phyloP scores from a whole-genome alignment of 1,140 invertebrate species.

The Drosophila suzukii region DNA sequence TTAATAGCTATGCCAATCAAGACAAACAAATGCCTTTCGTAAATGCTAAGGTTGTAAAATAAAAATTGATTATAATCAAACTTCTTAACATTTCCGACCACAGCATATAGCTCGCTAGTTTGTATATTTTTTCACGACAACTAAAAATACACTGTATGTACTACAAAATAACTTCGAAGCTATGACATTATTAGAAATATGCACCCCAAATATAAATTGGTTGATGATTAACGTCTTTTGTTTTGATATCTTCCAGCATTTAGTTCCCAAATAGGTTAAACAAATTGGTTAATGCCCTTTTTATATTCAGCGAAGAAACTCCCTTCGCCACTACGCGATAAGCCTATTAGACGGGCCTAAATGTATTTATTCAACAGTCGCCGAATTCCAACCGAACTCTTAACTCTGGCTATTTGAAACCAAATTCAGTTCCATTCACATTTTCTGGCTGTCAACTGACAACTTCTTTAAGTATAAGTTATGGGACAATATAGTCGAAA shows the following conservation, averaged over 20 bases:
- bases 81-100: too few species aligned
- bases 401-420: slow-evolving; percentile 17
- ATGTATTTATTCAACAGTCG: slow-evolving; percentile 7
- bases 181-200: not conserved
- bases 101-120: too few species aligned
- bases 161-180: too few species aligned
- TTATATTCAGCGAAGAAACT: slow-evolving; percentile 11
- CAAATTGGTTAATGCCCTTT: slow-evolving; percentile 25
- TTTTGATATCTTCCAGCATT: slow-evolving; percentile 21
- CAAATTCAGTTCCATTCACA: slow-evolving; percentile 61
- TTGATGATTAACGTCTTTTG: slow-evolving; percentile 6
- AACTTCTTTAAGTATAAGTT: slow-evolving; percentile 79
- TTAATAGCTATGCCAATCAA: too few species aligned
- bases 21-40: too few species aligned
- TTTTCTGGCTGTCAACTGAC: slow-evolving; percentile 60
- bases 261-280: slow-evolving; percentile 10
- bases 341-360: slow-evolving; percentile 34
- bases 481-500: slow-evolving; percentile 45
- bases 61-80: too few species aligned
- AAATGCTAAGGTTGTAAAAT: too few species aligned
- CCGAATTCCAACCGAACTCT: not conserved
- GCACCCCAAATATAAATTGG: not conserved
- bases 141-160: not conserved
- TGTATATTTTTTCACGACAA: too few species aligned
- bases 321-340: slow-evolving; percentile 18